Evolutionary conservation across 2,113 vertebrate genomes (phyloP), one percentile per base, ranked within the genome.

Genomic region (Jacana jacana): DNA sequence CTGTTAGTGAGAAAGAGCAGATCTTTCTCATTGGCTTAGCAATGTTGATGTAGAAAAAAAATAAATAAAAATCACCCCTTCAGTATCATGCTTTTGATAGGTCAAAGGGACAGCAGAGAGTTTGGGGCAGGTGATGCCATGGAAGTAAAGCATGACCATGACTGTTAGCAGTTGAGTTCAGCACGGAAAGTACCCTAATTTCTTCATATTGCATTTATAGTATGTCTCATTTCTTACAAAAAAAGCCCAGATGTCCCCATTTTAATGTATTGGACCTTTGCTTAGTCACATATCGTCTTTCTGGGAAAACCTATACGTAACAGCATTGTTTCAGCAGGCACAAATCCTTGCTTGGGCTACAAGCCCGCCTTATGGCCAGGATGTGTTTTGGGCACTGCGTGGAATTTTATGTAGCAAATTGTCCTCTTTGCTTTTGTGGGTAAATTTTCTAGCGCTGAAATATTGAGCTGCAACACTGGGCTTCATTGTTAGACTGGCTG

Each of bases 401-500:
- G 55, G 37, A 75, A 13, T 91, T 94, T 95, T 81, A 61, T 37
- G 16, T 27, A 55, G 76, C 51, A 81, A 81, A 37, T 91, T 95
- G 89, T 81, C 60, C 64, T 89, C 42, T 51, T 83, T 75, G 57
- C 77, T 89, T 87, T 52, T 91, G 75, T 84, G 83, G 65, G 80
- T 86, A 86, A 84, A 81, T 69, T 81, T 94, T 94, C 64, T 68
- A 88, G 61, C 4, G 2, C 80, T 93, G 57, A 91, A 96, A 92
- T 88, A 91, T 9, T 0, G 3, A 93, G 72, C 88, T 90, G 10
- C 44, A 57, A 69, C 60, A 86, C 76, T 88, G 80, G 70, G 48
- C 76, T 93, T 93, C 90, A 88, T 91, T 97, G 93, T 94, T 96
- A 86, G 61, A 84, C 58, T 86, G 10, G 0, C 52, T 93, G 95